Base-by-base conservation (phyloP, 1,140 invertebrate species). In the Drosophila fuyamai region DNA sequence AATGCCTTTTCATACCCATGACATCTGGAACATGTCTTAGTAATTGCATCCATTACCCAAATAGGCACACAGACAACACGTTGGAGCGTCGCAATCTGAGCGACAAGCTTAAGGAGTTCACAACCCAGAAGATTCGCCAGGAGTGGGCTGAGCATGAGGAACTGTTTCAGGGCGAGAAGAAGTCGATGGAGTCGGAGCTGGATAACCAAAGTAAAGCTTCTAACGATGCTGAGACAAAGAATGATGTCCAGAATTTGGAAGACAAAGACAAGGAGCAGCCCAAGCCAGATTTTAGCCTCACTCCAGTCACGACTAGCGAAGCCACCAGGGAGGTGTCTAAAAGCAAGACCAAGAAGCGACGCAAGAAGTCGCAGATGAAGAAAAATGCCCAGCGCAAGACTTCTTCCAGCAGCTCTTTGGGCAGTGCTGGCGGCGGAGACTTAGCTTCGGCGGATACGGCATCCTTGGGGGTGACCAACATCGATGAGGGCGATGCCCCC, bases 341-440 rank as follows among this genome's bases (percentile, higher is more conserved):
- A 40, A 92, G 94, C 41, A 93, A 95, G 43, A 96, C 96, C 79
- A 95, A 96, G 77, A 96, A 96, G 84, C 94, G 96, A 9, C 95
- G 95, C 81, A 96, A 96, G 93, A 96, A 95, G 93, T 95, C 95
- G n/a, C 93, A 95, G 55, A 95, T 96, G 92, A 96, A 96, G 92
- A 96, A 96, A 89, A 96, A 96, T 73, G 94, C 95, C 8, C 94
- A 95, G 76, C 94, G 96, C 48, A 96, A 96, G 79, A 94, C 94
- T 0, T 95, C 95, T 12, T 94, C 93, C 14, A 94, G 92, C 63
- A 92, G 91, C 43, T 92, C 91, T 0, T 61, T 78, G 1, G 89
- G 91, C 44, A 92, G 88, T 67, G 78, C 81, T 10, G 76, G 59
- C 6, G 79, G 84, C 5, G 77, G 70, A 0, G 88, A 91, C 13